A percentile compares a stretch with the other conserved stretches of the same genome.
Evolutionary conservation across 2,888 invertebrate genomes (phyloP).

Genomic region (Notodonta dromedarius): DNA sequence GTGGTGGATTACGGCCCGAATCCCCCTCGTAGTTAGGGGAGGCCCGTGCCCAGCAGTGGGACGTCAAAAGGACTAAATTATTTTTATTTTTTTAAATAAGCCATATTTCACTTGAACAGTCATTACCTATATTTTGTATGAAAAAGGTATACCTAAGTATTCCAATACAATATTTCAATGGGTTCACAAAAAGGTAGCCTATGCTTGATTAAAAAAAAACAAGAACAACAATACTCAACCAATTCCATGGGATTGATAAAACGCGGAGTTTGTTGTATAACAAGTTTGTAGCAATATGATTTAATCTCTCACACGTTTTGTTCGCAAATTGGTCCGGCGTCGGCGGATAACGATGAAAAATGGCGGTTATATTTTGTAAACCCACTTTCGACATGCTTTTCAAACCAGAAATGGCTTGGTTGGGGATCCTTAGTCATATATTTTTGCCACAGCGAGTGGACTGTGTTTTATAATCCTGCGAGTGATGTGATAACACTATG

Average conservation of each 20-base stretch:
- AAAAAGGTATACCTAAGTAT: too few relatives aligned
- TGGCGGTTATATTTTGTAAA: slow-evolving; percentile 43
- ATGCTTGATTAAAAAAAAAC: neutral
- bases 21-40: too few relatives aligned
- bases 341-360: slow-evolving; percentile 54
- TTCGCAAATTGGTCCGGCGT: slow-evolving; percentile 48
- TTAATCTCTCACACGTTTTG: slow-evolving; percentile 49
- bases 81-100: too few relatives aligned
- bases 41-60: too few relatives aligned
- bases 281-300: slow-evolving; percentile 38
- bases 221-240: slow-evolving; percentile 14
- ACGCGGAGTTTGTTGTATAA: slow-evolving; percentile 39
- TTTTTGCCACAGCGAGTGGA: neutral
- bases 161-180: too few relatives aligned
- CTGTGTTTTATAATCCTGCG: too few relatives aligned
- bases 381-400: slow-evolving; percentile 35
- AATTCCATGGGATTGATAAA: slow-evolving; percentile 42
- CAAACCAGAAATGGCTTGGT: slow-evolving; percentile 10
- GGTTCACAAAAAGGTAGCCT: neutral
- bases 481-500: too few relatives aligned
- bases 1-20: too few relatives aligned
- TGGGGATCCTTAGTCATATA: neutral
- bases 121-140: too few relatives aligned
- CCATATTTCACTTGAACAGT: too few relatives aligned
- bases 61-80: too few relatives aligned